Base-by-base conservation (phyloP, 2,797 vertebrate species). In the Pantherophis alleghaniensis region DNA sequence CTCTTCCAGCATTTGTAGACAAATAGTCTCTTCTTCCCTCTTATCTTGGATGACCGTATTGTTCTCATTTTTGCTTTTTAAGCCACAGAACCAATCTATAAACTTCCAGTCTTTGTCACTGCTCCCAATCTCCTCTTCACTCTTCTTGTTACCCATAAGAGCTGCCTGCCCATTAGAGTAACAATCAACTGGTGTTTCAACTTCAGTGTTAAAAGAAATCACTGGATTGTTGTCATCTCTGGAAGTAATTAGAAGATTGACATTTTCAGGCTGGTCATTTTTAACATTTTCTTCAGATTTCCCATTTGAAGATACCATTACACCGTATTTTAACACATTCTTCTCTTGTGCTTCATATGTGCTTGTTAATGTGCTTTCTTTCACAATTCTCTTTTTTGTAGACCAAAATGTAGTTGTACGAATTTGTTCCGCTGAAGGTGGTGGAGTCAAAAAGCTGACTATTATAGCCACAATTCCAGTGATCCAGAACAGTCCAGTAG, bases 371-470 rank as follows among this genome's bases (percentile, higher is more conserved):
- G 97, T 96, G 0, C 26, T 22, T 24, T 98, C 97, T 88, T 97
- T 95, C 28, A 79, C 94, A 11, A 96, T 66, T 47, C 97, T 94
- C 60, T 95, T 97, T 95, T 96, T 98, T 89, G 99, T 96, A 0
- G 99, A 99, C 99, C 99, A 99, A 92, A 99, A 91, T 2, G 99
- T 99, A 88, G 99, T 99, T 10, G 98, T 99, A 66, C 97, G 95
- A 37, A 99, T 95, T 95, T 98, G 98, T 59, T 99, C 98, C 90
- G 98, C 97, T 0, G 98, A 98, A 86, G 99, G 99, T 1, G 99
- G 98, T 42, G 98, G 87, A 0, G 99, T 99, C 92, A 98, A 98
- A 22, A 99, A 98, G 96, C 99, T 99, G 91, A 99, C 98, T 63
- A 98, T 97, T 4, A 99, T 97, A 2, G 98, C 98, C 93, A 99